Conservation (phyloP, 2,797 vertebrate genomes). For the Crocodylus rhombifer region DNA sequence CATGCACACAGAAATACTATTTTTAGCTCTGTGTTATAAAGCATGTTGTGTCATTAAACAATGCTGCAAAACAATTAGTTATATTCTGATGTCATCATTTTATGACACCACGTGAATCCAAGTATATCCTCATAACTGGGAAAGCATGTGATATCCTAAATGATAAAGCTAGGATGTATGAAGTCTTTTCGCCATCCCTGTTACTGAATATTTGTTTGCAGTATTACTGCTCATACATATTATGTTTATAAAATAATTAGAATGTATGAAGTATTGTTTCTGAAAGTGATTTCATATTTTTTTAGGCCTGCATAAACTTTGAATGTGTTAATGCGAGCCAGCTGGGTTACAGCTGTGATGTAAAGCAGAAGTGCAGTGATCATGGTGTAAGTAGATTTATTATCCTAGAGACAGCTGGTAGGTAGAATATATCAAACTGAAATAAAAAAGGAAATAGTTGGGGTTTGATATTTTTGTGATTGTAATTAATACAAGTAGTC, state of each 20-base stretch:
- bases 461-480: background rate
- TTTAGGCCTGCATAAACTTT: conserved; percentile 87
- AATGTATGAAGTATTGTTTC: background rate
- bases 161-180: background rate
- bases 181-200: background rate
- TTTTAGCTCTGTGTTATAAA: background rate
- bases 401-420: background rate
- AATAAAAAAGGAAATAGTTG: background rate
- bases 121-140: background rate
- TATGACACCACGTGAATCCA: background rate
- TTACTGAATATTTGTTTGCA: background rate
- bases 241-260: background rate
- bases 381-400: conserved; percentile 83
- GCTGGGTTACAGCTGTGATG: conserved; percentile 83
- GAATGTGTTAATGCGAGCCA: conserved; percentile 84
- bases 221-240: background rate
- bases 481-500: background rate
- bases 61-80: background rate
- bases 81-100: background rate
- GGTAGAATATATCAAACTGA: background rate
- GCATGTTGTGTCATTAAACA: background rate
- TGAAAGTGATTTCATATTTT: conserved; percentile 24
- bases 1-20: background rate
- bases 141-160: background rate
- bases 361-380: conserved; percentile 80